Evolutionary conservation across 1,140 invertebrate genomes (phyloP), one percentile per base, ranked within the genome.

Genomic region (Periplaneta americana): DNA sequence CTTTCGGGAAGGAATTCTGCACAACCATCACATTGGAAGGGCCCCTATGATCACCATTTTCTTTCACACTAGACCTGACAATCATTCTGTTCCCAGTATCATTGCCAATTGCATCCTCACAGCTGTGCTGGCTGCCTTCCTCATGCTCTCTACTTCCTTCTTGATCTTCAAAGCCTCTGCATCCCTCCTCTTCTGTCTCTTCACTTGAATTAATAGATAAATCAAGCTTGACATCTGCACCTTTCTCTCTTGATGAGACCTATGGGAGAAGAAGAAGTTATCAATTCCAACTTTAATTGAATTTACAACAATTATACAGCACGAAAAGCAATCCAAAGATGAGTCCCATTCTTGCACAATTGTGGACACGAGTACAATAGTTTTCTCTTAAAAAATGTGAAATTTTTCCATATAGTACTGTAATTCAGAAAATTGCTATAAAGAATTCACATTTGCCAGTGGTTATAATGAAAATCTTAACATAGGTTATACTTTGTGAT

Each of bases 111-210:
- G 48, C 28, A 66, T 66, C 48, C 28, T 66, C 48, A 66, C 48
- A 66, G 28, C 48, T n/a, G 22, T 66, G 22, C 6, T 66, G 22
- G 28, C 48, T 66, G 48, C 48, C n/a, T n/a, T 66, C 39, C 6
- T 48, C 39, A 48, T 48, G 10, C 15, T 48, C 17, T 48, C 39
- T 22, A 48, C 6, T 48, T 22, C 39, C 48, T 66, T 28, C 48
- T 28, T 66, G 48, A 66, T 66, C 48, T 66, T 66, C 48, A 39
- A 78, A 78, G 4, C 77, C 77, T 78, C 77, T 78, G 11, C 48
- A 66, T 1, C 48, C 48, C 48, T 66, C 48, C 1, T n/a, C 48
- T 66, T 66, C 48, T n/a, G 48, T 66, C 48, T 66, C 48, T 28
- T 66, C 48, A 66, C 48, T 66, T 66, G 48, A 66, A 66, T 66